Evolutionary conservation across 2,113 vertebrate species (phyloP).

Genomic region (Casuarius casuarius): DNA sequence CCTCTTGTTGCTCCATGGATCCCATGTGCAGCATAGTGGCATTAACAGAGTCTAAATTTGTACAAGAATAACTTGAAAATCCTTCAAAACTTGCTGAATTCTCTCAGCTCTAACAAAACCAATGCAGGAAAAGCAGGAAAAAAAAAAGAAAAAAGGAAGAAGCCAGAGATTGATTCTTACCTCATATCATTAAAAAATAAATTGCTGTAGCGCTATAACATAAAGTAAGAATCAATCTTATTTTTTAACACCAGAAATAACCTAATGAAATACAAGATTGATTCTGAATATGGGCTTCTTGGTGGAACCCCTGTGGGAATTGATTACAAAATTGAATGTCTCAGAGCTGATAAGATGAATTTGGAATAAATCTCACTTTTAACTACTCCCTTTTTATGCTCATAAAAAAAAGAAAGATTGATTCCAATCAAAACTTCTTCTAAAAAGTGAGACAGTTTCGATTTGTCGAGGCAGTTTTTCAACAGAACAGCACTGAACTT

Average conservation of each 20-base stretch:
- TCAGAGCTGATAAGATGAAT: constrained; percentile 77
- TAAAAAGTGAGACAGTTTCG: constrained; percentile 68
- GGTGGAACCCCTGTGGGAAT: constrained; percentile 74
- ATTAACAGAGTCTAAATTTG: not conserved
- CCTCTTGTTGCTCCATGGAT: not conserved
- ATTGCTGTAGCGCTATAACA: constrained; percentile 75
- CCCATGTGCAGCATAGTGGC: not conserved
- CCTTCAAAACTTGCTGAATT: constrained; percentile 36
- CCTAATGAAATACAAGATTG: constrained; percentile 79
- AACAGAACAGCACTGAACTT: constrained; percentile 60
- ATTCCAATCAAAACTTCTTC: constrained; percentile 78
- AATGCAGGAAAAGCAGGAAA: constrained; percentile 38
- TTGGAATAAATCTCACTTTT: constrained; percentile 80
- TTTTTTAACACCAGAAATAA: constrained; percentile 80
- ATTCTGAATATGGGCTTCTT: constrained; percentile 77
- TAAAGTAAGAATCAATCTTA: constrained; percentile 80
- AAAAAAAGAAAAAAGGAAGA: not conserved
- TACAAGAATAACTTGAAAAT: constrained; percentile 34
- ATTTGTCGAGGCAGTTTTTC: constrained; percentile 70
- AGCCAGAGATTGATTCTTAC: constrained; percentile 76
- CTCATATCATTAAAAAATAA: constrained; percentile 80
- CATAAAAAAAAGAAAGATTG: constrained; percentile 70
- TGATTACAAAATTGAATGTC: constrained; percentile 79
- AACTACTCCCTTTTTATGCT: constrained; percentile 76
- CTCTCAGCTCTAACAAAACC: constrained; percentile 10